Percentiles rank a stretch among this genome's conserved stretches.
These are phyloP conservation scores for Amazonetta brasiliensis DNA, from an alignment of 2,797 vertebrate genomes.

Conservation along the genomic window DNA sequence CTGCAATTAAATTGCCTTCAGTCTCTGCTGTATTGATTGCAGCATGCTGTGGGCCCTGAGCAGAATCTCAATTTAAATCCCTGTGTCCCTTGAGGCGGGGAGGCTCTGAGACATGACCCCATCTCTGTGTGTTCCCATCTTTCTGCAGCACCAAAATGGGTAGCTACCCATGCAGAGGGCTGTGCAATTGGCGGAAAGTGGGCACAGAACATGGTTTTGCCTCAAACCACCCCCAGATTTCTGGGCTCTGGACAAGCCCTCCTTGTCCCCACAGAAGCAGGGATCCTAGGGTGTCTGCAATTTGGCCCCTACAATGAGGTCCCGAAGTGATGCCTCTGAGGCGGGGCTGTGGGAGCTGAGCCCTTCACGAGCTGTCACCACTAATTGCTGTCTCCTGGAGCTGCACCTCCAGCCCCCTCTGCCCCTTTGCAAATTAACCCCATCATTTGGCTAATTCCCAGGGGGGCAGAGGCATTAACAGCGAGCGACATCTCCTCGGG, in stretches of 20 bases:
- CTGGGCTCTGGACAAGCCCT: not conserved
- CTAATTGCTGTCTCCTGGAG: not conserved
- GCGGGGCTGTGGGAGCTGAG: not conserved
- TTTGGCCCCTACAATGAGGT: not conserved
- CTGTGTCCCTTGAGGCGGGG: not conserved
- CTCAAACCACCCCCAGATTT: not conserved
- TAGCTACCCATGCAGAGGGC: not conserved
- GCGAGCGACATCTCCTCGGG: not conserved
- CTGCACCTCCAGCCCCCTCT: not conserved
- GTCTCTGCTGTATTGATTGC: not conserved
- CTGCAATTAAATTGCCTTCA: not conserved
- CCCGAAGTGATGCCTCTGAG: fast-evolving
- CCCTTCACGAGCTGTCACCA: not conserved
- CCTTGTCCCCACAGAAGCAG: not conserved
- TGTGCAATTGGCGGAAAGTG: no score
- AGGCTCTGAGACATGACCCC: not conserved
- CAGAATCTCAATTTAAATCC: not conserved
- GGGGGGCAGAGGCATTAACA: not conserved
- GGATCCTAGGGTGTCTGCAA: fast-evolving
- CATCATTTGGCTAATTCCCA: not conserved
- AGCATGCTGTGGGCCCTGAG: not conserved
- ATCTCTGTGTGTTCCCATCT: not conserved
- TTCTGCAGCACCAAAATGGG: not conserved
- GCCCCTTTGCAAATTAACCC: not conserved
- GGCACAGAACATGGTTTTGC: not conserved